Evolutionary conservation across 92 coral and sea anemone genomes (phyloP).

Genomic region (Porites lobata): DNA sequence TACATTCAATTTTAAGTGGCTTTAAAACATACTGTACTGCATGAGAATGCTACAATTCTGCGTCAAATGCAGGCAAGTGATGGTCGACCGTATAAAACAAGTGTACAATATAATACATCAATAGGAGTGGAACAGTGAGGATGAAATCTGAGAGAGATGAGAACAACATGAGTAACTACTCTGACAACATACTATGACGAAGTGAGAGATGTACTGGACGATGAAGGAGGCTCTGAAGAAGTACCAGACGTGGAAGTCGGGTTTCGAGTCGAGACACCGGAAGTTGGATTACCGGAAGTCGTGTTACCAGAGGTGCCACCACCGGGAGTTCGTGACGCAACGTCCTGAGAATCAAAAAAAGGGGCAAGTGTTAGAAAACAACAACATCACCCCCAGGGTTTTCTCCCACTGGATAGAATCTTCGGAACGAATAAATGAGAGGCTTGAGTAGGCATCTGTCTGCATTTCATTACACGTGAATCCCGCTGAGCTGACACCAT

Average conservation of each 20-base stretch:
- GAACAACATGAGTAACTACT: background rate
- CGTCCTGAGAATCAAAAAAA: conserved; percentile 44
- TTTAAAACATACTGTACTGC: conserved; percentile 6
- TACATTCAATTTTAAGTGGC: conserved; percentile 1
- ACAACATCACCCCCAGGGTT: background rate
- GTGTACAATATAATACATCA: conserved; percentile 38
- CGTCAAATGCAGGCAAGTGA: background rate
- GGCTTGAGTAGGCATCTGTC: background rate
- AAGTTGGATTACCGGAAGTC: conserved; percentile 61
- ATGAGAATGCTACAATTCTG: conserved; percentile 23
- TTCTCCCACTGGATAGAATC: background rate
- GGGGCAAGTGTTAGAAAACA: conserved; percentile 14
- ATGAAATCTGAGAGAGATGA: conserved; percentile 1
- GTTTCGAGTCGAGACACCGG: conserved; percentile 57
- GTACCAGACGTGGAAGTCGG: conserved; percentile 67
- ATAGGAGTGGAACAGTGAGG: background rate
- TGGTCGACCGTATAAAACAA: conserved; percentile 29
- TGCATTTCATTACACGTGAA: too few species aligned
- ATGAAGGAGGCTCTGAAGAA: conserved; percentile 77
- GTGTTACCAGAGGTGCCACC: conserved; percentile 57
- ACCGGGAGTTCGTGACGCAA: conserved; percentile 9
- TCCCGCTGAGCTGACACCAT: too few species aligned
- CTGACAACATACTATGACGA: conserved; percentile 64
- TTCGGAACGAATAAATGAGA: background rate
- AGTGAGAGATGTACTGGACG: conserved; percentile 78